Evolutionary conservation across 2,113 vertebrate species (phyloP).

Genomic region (Macquaria ambigua): DNA sequence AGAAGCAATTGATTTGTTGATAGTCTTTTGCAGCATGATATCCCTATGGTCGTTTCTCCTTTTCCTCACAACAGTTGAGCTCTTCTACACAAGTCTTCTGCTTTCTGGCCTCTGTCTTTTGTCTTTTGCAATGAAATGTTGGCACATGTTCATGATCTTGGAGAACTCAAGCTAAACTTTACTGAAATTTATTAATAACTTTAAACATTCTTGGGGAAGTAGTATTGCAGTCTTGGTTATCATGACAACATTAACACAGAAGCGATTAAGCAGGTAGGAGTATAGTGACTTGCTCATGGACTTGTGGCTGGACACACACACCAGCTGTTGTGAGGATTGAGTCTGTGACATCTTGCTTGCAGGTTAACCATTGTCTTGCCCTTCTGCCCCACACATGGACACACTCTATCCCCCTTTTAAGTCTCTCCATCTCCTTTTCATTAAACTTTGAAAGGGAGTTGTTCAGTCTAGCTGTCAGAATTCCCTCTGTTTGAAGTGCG

Average conservation of each 20-base stretch:
- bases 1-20: background rate
- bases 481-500: constrained; percentile 24
- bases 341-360: background rate
- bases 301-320: background rate
- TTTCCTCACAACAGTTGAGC: too few relatives aligned
- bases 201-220: background rate
- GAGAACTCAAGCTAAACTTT: background rate
- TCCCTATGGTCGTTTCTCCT: rapidly evolving
- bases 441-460: background rate
- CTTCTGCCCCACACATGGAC: constrained; percentile 1
- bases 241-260: background rate
- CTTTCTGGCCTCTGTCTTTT: background rate
- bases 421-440: background rate
- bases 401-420: background rate
- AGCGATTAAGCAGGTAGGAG: background rate
- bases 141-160: background rate
- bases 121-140: background rate
- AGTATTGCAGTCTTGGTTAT: background rate
- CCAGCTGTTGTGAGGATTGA: constrained; percentile 28
- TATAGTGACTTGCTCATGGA: background rate
- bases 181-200: too few relatives aligned
- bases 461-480: constrained; percentile 1
- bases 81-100: background rate
- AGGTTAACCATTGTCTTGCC: background rate
- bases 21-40: background rate